Conservation (phyloP, 2,113 vertebrate species). For the Ciconia stormi region DNA sequence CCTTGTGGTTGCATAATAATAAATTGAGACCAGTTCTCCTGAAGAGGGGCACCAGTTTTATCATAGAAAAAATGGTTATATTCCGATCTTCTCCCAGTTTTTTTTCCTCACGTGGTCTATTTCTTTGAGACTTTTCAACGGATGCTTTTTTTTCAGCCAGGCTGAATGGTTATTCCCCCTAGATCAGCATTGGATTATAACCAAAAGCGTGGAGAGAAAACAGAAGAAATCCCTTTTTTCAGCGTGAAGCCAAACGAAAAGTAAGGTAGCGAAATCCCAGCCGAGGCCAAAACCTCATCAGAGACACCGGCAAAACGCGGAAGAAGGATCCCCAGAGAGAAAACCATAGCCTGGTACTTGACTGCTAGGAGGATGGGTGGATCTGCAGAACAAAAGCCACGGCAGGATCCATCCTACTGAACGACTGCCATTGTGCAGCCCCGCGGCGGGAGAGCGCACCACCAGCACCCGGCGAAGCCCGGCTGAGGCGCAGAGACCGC, state of each 20-base stretch:
- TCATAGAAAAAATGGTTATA: conserved; percentile 91
- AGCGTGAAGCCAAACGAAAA: conserved; percentile 76
- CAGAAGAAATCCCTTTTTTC: conserved; percentile 49
- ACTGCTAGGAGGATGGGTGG: conserved; percentile 90
- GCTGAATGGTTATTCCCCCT: conserved; percentile 83
- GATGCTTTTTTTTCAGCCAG: conserved; percentile 83
- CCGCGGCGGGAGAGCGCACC: conserved; percentile 78
- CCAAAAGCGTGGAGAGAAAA: conserved; percentile 66
- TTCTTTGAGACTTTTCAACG: conserved; percentile 89
- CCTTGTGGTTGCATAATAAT: conserved; percentile 99
- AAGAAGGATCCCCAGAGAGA: conserved; percentile 84
- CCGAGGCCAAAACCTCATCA: conserved; percentile 83
- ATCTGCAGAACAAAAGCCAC: conserved; percentile 92
- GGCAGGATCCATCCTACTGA: conserved; percentile 91
- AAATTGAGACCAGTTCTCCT: conserved; percentile 94
- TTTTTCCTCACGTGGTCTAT: conserved; percentile 91
- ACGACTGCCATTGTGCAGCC: conserved; percentile 88
- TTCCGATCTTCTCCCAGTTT: conserved; percentile 90
- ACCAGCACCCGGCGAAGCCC: conserved; percentile 76
- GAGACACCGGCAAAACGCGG: conserved; percentile 81
- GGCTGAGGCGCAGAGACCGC: conserved; percentile 75
- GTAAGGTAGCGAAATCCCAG: conserved; percentile 76
- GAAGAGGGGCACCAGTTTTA: conserved; percentile 91
- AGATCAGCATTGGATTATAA: conserved; percentile 78
- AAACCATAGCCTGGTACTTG: conserved; percentile 90